These are phyloP conservation scores for Erebia palarica DNA, from an alignment of 2,888 invertebrate species.

Conservation along the genomic window DNA sequence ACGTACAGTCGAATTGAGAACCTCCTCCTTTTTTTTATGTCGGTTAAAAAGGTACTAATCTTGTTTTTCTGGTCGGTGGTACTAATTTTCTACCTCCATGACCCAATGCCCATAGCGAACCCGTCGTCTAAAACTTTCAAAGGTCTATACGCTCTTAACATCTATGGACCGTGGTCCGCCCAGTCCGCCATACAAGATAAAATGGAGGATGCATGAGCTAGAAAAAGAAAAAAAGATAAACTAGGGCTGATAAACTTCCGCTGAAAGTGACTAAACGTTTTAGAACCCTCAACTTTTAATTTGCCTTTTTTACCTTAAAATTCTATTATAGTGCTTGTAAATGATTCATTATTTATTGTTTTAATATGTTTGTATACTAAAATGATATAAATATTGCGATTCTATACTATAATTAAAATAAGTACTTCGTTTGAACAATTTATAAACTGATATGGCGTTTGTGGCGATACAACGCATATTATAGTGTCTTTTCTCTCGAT, in stretches of 20 bases:
- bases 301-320: background rate
- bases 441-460: slow-evolving; percentile 80
- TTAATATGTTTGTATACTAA: background rate
- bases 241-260: slow-evolving; percentile 49
- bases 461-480: slow-evolving; percentile 77
- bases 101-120: no score
- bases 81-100: no score
- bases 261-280: slow-evolving; percentile 47
- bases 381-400: background rate
- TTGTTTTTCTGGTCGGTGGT: no score
- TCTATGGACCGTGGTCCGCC: no score
- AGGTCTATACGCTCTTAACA: no score
- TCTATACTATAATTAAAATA: slow-evolving; percentile 12
- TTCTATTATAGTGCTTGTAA: background rate
- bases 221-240: slow-evolving; percentile 38
- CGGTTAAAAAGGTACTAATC: no score
- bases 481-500: slow-evolving; percentile 50
- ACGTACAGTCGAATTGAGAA: no score
- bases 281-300: slow-evolving; percentile 41
- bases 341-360: background rate
- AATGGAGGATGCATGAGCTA: background rate
- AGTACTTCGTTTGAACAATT: slow-evolving; percentile 46
- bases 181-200: no score
- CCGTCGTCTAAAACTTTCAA: no score
- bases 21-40: no score